A percentile compares a stretch with the other conserved stretches of the same genome.
Conservation (phyloP, 1,140 invertebrate species). For the Mizuhopecten yessoensis region DNA sequence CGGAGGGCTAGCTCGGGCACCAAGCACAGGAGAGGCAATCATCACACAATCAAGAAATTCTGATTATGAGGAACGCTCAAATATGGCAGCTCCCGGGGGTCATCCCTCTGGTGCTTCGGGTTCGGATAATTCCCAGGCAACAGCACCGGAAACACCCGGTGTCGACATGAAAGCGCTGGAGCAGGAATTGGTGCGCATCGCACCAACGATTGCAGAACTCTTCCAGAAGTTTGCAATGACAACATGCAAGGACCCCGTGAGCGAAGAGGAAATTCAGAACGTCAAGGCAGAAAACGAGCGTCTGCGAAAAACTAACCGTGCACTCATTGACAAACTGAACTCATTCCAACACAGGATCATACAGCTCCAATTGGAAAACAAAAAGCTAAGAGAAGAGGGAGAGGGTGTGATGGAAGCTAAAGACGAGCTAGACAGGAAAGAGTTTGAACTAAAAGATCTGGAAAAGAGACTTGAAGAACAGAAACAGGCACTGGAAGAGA, state of each 20-base stretch:
- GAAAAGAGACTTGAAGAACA: constrained; percentile 68
- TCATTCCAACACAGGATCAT: constrained; percentile 73
- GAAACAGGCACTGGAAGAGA: constrained; percentile 65
- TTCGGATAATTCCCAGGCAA: background rate
- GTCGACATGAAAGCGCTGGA: constrained; percentile 60
- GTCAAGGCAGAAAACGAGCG: constrained; percentile 70
- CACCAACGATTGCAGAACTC: constrained; percentile 62
- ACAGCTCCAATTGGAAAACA: constrained; percentile 70
- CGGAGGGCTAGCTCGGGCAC: constrained; percentile 41
- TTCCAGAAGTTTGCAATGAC: constrained; percentile 58
- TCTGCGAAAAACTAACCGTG: constrained; percentile 70
- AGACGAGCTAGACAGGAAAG: constrained; percentile 64
- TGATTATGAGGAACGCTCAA: background rate
- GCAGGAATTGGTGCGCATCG: constrained; percentile 57
- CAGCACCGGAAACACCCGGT: background rate
- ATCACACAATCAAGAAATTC: constrained; percentile 12
- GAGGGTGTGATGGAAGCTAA: constrained; percentile 68
- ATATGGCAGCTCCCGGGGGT: constrained; percentile 45
- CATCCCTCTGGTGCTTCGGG: constrained; percentile 37
- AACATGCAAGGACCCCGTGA: constrained; percentile 47
- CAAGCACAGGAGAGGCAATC: constrained; percentile 53
- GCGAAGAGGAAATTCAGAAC: constrained; percentile 65
- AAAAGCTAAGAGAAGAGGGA: constrained; percentile 66
- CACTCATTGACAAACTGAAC: constrained; percentile 70
- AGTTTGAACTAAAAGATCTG: constrained; percentile 64